Conservation (phyloP, 2,113 vertebrate species). For the Ramphastos sulfuratus region DNA sequence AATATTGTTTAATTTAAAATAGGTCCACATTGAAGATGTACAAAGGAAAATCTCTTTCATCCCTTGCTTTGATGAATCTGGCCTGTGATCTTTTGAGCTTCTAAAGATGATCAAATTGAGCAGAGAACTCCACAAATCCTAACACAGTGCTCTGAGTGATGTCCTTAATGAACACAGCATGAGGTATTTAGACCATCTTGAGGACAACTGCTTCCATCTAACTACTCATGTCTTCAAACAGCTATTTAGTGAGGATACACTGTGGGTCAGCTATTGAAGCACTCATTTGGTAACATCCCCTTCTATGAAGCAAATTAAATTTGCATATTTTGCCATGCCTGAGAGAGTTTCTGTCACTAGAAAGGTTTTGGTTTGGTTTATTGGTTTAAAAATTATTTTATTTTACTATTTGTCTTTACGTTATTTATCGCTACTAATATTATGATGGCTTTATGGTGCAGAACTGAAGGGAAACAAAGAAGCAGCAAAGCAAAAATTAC, state of each 20-base stretch:
- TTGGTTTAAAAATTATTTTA: background rate
- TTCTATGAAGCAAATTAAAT: background rate
- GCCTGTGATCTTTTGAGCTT: constrained; percentile 49
- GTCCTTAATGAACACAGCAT: constrained; percentile 60
- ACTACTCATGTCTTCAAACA: constrained; percentile 28
- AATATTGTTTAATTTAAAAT: constrained; percentile 45
- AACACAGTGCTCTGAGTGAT: constrained; percentile 8
- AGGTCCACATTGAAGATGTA: background rate
- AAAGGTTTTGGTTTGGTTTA: background rate
- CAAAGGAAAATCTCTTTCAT: constrained; percentile 54
- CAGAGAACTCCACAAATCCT: constrained; percentile 14
- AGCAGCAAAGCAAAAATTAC: background rate
- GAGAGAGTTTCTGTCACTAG: background rate
- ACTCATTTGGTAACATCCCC: background rate
- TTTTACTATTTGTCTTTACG: background rate
- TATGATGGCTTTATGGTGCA: background rate
- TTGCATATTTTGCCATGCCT: background rate
- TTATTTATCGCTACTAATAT: background rate
- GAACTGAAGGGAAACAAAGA: background rate
- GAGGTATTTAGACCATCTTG: constrained; percentile 48
- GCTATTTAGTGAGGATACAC: constrained; percentile 23
- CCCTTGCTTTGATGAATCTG: constrained; percentile 47
- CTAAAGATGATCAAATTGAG: constrained; percentile 52
- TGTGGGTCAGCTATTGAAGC: background rate
- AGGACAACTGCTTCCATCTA: constrained; percentile 35